phyloP scores from a whole-genome alignment of 1,140 invertebrate genomes.

The Hylaeus anthracinus region DNA sequence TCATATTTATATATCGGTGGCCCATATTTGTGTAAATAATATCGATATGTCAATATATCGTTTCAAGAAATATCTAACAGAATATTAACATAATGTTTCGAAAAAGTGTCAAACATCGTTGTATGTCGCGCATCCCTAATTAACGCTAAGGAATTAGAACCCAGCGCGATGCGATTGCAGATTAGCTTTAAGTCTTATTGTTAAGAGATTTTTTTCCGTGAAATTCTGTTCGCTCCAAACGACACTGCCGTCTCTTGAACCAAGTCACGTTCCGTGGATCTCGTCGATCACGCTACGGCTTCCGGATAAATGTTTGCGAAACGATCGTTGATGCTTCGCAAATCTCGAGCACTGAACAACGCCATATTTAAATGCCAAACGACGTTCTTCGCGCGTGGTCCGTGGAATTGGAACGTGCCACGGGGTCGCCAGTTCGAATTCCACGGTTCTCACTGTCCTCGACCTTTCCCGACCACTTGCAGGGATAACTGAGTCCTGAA shows the following conservation, averaged over 20 bases:
- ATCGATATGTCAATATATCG: too few relatives aligned
- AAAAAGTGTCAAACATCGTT: too few relatives aligned
- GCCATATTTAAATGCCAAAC: conserved; percentile 72
- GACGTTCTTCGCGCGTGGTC: conserved; percentile 28
- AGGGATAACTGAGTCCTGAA: neutral
- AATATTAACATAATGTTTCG: too few relatives aligned
- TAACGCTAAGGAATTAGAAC: too few relatives aligned
- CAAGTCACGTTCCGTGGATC: neutral
- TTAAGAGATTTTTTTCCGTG: conserved; percentile 14
- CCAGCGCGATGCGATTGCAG: neutral
- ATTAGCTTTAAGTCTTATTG: neutral
- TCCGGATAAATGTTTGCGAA: neutral
- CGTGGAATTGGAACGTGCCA: neutral
- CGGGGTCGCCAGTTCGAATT: neutral
- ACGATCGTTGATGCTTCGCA: neutral
- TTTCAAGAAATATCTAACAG: too few relatives aligned
- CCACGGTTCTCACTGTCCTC: neutral
- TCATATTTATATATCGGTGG: too few relatives aligned
- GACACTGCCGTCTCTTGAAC: conserved; percentile 20
- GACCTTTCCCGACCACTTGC: conserved; percentile 21
- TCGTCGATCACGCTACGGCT: conserved; percentile 1
- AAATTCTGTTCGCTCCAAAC: conserved; percentile 1
- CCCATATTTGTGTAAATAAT: too few relatives aligned
- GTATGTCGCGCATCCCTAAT: too few relatives aligned
- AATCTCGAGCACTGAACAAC: conserved; percentile 41